A percentile compares a stretch with the other conserved stretches of the same genome.
These are phyloP conservation scores for Dryobotodes eremita DNA, from an alignment of 2,888 invertebrate species.

Conservation along the genomic window DNA sequence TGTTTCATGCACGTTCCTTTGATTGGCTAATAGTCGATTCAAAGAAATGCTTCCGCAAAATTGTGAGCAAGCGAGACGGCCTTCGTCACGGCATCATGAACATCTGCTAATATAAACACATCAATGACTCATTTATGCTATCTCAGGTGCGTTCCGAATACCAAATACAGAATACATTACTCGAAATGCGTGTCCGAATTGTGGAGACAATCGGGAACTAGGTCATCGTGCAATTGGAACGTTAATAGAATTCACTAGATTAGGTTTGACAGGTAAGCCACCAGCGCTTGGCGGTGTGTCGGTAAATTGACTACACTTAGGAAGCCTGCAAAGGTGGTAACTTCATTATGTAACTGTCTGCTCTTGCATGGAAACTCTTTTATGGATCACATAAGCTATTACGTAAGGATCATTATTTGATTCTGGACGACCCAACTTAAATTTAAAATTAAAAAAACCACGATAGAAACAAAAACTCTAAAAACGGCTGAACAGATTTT, in stretches of 20 bases:
- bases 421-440: too few species aligned
- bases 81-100: constrained; percentile 61
- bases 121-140: constrained; percentile 67
- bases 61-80: constrained; percentile 39
- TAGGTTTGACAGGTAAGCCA: constrained; percentile 56
- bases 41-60: constrained; percentile 54
- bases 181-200: constrained; percentile 67
- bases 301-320: constrained; percentile 39
- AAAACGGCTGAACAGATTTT: too few species aligned
- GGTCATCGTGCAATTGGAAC: constrained; percentile 64
- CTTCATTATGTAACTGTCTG: constrained; percentile 33
- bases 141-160: constrained; percentile 69
- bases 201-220: constrained; percentile 68
- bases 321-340: constrained; percentile 38
- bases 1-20: constrained; percentile 18
- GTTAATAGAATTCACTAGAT: constrained; percentile 64
- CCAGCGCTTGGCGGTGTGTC: constrained; percentile 37
- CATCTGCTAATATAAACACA: constrained; percentile 63
- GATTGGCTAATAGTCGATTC: constrained; percentile 38
- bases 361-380: constrained; percentile 26
- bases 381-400: constrained; percentile 31
- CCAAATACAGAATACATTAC: constrained; percentile 64
- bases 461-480: too few species aligned
- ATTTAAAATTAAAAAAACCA: too few species aligned
- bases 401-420: constrained; percentile 18